Conservation (phyloP, 2,797 vertebrate species). For the Darevskia nairensis region DNA sequence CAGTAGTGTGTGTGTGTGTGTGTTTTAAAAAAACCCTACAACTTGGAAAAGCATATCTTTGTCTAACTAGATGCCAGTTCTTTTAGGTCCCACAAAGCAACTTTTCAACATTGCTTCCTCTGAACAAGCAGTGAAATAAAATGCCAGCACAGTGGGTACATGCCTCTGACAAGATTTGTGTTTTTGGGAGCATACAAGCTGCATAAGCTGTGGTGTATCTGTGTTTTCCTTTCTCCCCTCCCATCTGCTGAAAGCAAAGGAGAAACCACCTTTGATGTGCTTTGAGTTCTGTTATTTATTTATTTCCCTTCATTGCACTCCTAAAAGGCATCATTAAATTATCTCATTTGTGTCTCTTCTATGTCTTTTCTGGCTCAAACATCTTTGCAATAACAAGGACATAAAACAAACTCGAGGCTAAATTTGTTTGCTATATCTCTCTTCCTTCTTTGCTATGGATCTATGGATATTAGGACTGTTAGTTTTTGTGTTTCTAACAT, state of each 20-base stretch:
- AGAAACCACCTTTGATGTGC: constrained; percentile 60
- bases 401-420: constrained; percentile 74
- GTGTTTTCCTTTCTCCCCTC: constrained; percentile 54
- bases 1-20: constrained; percentile 39
- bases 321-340: constrained; percentile 72
- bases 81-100: constrained; percentile 52
- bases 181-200: constrained; percentile 61
- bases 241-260: constrained; percentile 59
- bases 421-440: constrained; percentile 70
- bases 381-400: constrained; percentile 70
- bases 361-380: constrained; percentile 67
- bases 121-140: constrained; percentile 34
- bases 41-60: constrained; percentile 60
- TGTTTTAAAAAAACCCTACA: constrained; percentile 43
- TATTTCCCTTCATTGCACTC: constrained; percentile 57
- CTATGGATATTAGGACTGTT: not conserved
- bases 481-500: not conserved
- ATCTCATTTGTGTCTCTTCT: constrained; percentile 69
- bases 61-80: constrained; percentile 57
- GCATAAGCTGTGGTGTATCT: constrained; percentile 2
- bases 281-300: constrained; percentile 54
- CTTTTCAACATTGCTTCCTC: constrained; percentile 21
- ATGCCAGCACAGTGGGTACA: constrained; percentile 44
- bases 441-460: not conserved
- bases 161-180: constrained; percentile 62